A percentile compares a stretch with the other conserved stretches of the same genome.
Evolutionary conservation across 2,888 invertebrate species (phyloP).

Genomic region (Timema cristinae): DNA sequence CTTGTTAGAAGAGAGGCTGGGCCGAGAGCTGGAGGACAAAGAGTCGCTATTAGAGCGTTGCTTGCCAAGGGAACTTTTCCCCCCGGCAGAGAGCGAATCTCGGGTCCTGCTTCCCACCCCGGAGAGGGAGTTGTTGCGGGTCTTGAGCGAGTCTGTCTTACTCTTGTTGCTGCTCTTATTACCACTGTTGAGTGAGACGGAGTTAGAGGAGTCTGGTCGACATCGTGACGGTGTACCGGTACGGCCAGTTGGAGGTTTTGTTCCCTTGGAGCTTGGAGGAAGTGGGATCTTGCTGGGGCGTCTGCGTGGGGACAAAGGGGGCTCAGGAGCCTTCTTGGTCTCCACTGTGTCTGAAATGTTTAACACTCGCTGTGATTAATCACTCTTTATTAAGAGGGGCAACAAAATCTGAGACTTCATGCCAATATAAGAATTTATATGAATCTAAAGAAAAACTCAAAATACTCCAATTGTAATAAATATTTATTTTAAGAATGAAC

Average conservation of each 20-base stretch:
- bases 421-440: too few relatives aligned
- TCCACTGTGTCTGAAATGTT: constrained; percentile 25
- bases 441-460: too few relatives aligned
- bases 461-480: too few relatives aligned
- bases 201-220: constrained; percentile 20
- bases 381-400: too few relatives aligned
- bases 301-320: constrained; percentile 43
- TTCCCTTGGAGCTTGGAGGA: constrained; percentile 48
- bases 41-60: constrained; percentile 32
- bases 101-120: constrained; percentile 42
- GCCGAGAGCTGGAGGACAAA: constrained; percentile 8
- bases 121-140: constrained; percentile 30
- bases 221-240: constrained; percentile 12
- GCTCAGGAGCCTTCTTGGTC: constrained; percentile 39
- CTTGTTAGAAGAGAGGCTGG: constrained; percentile 22
- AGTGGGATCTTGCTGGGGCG: constrained; percentile 70
- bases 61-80: constrained; percentile 42
- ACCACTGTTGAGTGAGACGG: constrained; percentile 17
- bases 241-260: constrained; percentile 25
- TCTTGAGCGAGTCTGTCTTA: constrained; percentile 21
- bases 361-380: too few relatives aligned
- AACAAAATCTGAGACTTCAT: too few relatives aligned
- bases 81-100: constrained; percentile 38
- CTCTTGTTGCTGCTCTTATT: constrained; percentile 23
- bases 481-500: too few relatives aligned